Conservation (phyloP, 2,888 invertebrate genomes). For the Parascotia fuliginaria region DNA sequence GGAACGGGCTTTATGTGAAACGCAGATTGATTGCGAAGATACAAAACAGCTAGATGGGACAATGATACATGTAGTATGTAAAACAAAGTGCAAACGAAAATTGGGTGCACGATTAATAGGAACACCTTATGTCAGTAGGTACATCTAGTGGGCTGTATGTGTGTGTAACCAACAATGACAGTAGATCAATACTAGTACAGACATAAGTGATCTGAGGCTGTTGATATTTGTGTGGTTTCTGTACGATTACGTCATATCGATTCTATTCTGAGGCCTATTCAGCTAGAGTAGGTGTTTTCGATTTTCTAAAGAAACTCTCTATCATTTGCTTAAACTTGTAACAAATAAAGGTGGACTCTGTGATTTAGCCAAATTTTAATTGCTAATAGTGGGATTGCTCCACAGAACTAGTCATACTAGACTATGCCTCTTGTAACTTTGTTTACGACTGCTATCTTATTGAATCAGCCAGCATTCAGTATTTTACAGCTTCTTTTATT, state of each 20-base stretch:
- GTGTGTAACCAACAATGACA: constrained; percentile 27
- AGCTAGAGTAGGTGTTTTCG: constrained; percentile 51
- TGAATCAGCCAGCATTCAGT: no score
- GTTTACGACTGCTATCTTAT: no score
- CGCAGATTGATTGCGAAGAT: constrained; percentile 32
- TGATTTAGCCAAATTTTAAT: no score
- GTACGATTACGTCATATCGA: constrained; percentile 27
- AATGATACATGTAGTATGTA: constrained; percentile 10
- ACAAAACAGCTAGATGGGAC: constrained; percentile 28
- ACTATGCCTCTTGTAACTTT: no score
- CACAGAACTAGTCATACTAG: no score
- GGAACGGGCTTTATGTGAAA: constrained; percentile 15
- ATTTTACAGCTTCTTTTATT: no score
- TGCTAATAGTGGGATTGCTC: no score
- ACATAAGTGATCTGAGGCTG: constrained; percentile 42
- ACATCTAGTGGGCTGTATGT: constrained; percentile 24
- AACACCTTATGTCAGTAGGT: neutral
- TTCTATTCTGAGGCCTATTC: constrained; percentile 54
- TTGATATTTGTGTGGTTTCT: constrained; percentile 58
- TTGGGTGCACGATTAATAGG: neutral
- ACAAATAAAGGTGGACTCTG: neutral
- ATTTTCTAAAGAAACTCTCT: constrained; percentile 47
- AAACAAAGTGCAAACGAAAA: constrained; percentile 11
- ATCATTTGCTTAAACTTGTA: constrained; percentile 35
- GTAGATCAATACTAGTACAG: constrained; percentile 57